Conservation (phyloP, 2,888 invertebrate genomes). For the Sylvicola cinctus region DNA sequence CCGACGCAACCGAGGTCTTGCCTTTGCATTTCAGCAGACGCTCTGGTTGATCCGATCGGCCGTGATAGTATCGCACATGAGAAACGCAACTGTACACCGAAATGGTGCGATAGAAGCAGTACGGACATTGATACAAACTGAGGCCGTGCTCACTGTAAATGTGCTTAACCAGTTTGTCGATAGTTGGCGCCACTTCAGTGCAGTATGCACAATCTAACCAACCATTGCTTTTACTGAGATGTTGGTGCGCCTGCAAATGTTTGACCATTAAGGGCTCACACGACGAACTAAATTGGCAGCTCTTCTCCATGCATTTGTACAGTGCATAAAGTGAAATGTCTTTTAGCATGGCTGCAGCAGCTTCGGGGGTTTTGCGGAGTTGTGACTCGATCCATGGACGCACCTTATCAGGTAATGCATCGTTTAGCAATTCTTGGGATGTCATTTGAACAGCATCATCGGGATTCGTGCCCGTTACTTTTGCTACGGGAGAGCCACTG, state of each 20-base stretch:
- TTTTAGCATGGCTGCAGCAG: no score
- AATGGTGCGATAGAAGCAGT: slow-evolving; percentile 44
- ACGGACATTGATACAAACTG: slow-evolving; percentile 38
- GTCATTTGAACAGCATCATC: no score
- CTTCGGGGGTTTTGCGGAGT: no score
- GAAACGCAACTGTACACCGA: slow-evolving; percentile 5
- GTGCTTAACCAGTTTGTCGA: slow-evolving; percentile 31
- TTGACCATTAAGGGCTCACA: slow-evolving; percentile 16
- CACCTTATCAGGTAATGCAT: no score
- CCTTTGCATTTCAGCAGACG: background rate
- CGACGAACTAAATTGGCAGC: slow-evolving; percentile 29
- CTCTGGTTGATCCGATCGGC: background rate
- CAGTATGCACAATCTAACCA: slow-evolving; percentile 39
- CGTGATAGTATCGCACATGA: slow-evolving; percentile 7
- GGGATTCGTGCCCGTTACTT: no score
- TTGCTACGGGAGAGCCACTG: no score
- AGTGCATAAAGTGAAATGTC: slow-evolving; percentile 11
- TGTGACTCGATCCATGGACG: no score
- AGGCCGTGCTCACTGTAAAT: slow-evolving; percentile 37
- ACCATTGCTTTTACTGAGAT: slow-evolving; percentile 18
- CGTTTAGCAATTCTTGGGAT: no score
- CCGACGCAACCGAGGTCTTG: no score
- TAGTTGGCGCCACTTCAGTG: slow-evolving; percentile 24
- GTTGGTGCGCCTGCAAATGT: slow-evolving; percentile 24
- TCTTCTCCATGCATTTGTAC: slow-evolving; percentile 33